A percentile compares a stretch with the other conserved stretches of the same genome.
Evolutionary conservation across 1,140 invertebrate genomes (phyloP).

Genomic region (Plutomurus gul): DNA sequence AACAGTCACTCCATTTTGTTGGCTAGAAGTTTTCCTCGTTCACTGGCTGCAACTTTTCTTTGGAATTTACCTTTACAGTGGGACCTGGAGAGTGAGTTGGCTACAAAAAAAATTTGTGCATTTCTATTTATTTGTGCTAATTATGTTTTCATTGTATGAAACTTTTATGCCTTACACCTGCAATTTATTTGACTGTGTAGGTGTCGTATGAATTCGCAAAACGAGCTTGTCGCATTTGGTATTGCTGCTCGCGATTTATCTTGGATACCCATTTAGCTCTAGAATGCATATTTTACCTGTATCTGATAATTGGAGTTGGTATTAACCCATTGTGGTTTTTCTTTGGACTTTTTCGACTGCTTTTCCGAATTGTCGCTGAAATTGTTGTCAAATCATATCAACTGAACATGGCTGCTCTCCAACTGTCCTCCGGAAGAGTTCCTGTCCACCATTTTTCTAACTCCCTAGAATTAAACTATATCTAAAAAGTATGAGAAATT

Average conservation of each 20-base stretch:
- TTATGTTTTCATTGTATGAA: background rate
- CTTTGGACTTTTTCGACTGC: slow-evolving; percentile 14
- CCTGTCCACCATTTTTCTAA: background rate
- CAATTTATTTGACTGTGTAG: background rate
- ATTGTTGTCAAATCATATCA: slow-evolving; percentile 23
- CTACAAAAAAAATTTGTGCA: background rate
- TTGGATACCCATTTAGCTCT: slow-evolving; percentile 9
- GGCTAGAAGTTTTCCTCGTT: slow-evolving; percentile 1
- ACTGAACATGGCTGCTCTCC: background rate
- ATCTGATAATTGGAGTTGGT: background rate
- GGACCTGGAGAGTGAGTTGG: background rate
- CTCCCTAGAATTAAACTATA: background rate
- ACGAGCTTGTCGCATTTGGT: slow-evolving; percentile 24
- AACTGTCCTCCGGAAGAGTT: background rate
- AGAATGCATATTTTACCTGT: slow-evolving; percentile 18
- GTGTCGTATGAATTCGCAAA: slow-evolving; percentile 1
- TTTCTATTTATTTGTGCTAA: background rate
- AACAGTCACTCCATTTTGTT: slow-evolving; percentile 24
- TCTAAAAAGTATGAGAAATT: too few relatives aligned
- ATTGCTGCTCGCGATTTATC: slow-evolving; percentile 12
- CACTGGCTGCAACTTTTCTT: background rate
- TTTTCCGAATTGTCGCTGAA: slow-evolving; percentile 13
- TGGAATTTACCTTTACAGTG: background rate
- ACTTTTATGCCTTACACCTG: background rate
- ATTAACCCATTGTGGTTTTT: slow-evolving; percentile 23